Evolutionary conservation across 2,888 invertebrate species (phyloP).

Genomic region (Mesoligia furuncula): DNA sequence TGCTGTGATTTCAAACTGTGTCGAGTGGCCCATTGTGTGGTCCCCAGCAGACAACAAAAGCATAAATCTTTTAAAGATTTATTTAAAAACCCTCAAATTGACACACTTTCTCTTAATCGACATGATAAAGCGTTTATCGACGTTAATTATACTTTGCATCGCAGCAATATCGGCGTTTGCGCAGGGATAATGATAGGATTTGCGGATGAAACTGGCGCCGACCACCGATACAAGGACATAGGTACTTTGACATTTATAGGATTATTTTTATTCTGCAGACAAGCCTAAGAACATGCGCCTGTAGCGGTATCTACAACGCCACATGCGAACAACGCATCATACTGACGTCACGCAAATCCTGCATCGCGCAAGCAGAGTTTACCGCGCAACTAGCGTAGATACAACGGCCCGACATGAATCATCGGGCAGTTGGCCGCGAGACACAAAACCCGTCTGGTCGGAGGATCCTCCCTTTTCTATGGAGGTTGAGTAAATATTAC

Average conservation of each 20-base stretch:
- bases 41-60: slow-evolving; percentile 46
- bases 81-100: slow-evolving; percentile 47
- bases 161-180: slow-evolving; percentile 37
- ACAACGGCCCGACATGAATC: too few species aligned
- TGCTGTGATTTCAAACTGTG: not conserved
- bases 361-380: too few species aligned
- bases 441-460: too few species aligned
- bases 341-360: too few species aligned
- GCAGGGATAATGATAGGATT: slow-evolving; percentile 67
- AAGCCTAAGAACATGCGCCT: not conserved
- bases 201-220: slow-evolving; percentile 48
- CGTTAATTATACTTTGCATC: slow-evolving; percentile 52
- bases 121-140: slow-evolving; percentile 59
- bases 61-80: slow-evolving; percentile 53
- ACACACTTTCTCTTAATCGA: slow-evolving; percentile 57
- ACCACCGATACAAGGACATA: not conserved
- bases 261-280: not conserved
- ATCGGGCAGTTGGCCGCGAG: too few species aligned
- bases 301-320: too few species aligned
- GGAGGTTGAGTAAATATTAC: too few species aligned
- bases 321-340: too few species aligned
- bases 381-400: too few species aligned
- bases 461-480: too few species aligned
- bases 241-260: not conserved
- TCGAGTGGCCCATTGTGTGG: slow-evolving; percentile 40